Evolutionary conservation across 2,888 invertebrate genomes (phyloP).

Genomic region (Drosophila fungiperda): DNA sequence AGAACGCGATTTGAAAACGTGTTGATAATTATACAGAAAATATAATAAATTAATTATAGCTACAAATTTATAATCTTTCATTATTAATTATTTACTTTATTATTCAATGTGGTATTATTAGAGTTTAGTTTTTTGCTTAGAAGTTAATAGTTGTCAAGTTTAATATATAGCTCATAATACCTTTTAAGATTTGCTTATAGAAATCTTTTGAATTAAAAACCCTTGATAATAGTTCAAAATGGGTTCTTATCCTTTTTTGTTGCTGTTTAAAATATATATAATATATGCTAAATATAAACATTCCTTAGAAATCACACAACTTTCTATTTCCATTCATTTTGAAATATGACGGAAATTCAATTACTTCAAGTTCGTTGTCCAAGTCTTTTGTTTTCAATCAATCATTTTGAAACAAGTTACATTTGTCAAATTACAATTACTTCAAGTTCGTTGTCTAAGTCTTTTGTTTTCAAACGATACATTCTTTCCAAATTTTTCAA

Average conservation of each 20-base stretch:
- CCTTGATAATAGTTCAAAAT: not conserved
- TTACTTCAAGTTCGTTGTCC: conserved; percentile 56
- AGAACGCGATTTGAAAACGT: conserved; percentile 24
- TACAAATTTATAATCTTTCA: not conserved
- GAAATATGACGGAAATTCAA: not conserved
- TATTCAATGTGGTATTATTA: no score
- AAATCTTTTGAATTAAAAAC: not conserved
- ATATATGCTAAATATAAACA: not conserved
- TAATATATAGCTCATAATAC: not conserved
- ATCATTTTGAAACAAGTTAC: conserved; percentile 1
- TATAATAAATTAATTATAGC: conserved; percentile 9
- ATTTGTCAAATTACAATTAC: conserved; percentile 22
- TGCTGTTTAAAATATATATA: not conserved
- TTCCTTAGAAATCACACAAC: not conserved
- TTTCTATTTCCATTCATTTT: not conserved
- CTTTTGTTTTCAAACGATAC: conserved; percentile 54
- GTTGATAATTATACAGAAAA: conserved; percentile 51
- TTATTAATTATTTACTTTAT: not conserved
- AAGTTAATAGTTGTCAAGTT: not conserved
- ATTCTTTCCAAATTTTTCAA: conserved; percentile 10
- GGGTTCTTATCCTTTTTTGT: not conserved
- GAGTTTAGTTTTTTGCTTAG: not conserved
- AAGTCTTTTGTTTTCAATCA: conserved; percentile 68
- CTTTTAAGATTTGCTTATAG: not conserved
- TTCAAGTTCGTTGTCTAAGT: conserved; percentile 67